These are phyloP conservation scores for Pristionchus maxplancki DNA, from an alignment of 2,888 invertebrate genomes.

Conservation along the genomic window DNA sequence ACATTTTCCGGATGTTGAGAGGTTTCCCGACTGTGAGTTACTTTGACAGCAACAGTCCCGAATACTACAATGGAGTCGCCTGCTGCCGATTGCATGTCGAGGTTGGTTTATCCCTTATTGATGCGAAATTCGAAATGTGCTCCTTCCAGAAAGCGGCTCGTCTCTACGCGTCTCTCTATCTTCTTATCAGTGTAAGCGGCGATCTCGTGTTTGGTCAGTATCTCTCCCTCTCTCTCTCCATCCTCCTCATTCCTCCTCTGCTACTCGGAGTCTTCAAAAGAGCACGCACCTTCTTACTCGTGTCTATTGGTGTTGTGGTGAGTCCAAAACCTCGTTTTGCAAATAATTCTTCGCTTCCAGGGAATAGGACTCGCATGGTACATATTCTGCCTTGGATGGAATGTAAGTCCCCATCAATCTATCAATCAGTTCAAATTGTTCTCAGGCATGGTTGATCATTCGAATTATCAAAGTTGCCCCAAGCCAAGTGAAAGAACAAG, in stretches of 20 bases:
- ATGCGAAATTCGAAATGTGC: too few relatives aligned
- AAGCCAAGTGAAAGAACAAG: background rate
- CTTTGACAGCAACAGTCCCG: background rate
- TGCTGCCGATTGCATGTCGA: constrained; percentile 4
- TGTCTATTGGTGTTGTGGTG: background rate
- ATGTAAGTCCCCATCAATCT: background rate
- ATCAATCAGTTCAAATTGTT: too few relatives aligned
- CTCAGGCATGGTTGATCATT: background rate
- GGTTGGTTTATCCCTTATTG: background rate
- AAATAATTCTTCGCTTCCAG: background rate
- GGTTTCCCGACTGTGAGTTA: background rate
- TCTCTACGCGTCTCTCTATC: background rate
- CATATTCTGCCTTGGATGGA: background rate
- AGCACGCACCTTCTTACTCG: background rate
- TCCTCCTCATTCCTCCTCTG: background rate
- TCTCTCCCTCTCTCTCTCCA: background rate
- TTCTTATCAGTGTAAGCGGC: background rate
- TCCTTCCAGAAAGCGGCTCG: constrained; percentile 1
- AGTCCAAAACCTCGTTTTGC: background rate
- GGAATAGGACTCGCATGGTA: background rate
- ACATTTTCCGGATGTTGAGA: background rate
- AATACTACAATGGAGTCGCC: constrained; percentile 1
- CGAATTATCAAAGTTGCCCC: background rate
- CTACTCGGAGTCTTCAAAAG: constrained; percentile 10
- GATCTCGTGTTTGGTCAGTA: background rate